These are phyloP conservation scores for Poecile atricapillus DNA, from an alignment of 2,113 vertebrate species.

Conservation along the genomic window DNA sequence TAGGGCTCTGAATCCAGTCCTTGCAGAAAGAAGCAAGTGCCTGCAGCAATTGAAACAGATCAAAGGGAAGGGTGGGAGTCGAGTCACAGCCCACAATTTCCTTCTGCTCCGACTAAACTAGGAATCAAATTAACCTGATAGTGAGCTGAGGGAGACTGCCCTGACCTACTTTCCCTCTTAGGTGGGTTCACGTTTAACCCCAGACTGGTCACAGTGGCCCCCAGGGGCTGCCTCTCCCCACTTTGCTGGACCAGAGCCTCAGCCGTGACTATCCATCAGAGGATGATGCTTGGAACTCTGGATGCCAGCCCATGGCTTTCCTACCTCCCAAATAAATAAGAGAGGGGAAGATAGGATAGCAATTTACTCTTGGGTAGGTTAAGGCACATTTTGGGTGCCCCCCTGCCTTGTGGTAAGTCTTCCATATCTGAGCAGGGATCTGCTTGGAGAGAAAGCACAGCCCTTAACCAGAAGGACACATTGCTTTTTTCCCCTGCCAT, in stretches of 20 bases:
- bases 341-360: not conserved
- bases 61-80: constrained; percentile 26
- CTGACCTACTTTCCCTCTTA: not conserved
- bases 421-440: not conserved
- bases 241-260: not conserved
- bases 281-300: not conserved
- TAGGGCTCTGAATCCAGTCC: not conserved
- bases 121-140: constrained; percentile 9
- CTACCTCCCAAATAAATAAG: rapidly evolving
- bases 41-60: not conserved
- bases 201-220: rapidly evolving
- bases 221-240: not conserved
- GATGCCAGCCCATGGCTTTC: not conserved
- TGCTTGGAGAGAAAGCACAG: not conserved
- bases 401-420: not conserved
- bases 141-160: not conserved
- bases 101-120: not conserved
- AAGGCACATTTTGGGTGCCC: not conserved
- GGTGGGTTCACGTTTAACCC: not conserved
- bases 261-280: not conserved
- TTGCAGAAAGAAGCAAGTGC: not conserved
- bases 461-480: not conserved
- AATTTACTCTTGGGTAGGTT: not conserved
- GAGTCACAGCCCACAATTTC: not conserved
- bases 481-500: not conserved